Conservation (phyloP, 2,888 invertebrate genomes). For the Xanthia icteritia region DNA sequence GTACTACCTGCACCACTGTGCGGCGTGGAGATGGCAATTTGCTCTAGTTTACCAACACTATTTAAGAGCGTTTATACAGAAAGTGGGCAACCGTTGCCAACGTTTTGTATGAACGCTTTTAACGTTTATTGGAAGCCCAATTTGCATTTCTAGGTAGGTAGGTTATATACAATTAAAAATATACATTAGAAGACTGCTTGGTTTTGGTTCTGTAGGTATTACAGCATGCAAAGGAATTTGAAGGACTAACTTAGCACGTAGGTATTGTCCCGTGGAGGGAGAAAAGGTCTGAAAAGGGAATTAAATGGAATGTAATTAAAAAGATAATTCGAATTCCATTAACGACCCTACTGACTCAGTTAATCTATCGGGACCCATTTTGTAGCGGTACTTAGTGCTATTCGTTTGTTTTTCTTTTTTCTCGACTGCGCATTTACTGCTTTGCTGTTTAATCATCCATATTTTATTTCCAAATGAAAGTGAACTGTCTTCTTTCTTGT, state of each 20-base stretch:
- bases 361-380: slow-evolving; percentile 17
- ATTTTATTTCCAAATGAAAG: background rate
- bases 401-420: slow-evolving; percentile 3
- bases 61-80: no score
- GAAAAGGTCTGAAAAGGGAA: slow-evolving; percentile 29
- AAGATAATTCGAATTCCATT: slow-evolving; percentile 43
- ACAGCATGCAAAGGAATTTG: slow-evolving; percentile 1
- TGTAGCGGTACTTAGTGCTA: background rate
- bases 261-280: background rate
- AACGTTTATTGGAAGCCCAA: background rate
- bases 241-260: background rate
- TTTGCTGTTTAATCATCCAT: slow-evolving; percentile 1
- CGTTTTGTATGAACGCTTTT: no score
- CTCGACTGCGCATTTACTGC: background rate
- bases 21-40: background rate
- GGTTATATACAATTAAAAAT: no score
- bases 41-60: background rate
- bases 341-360: slow-evolving; percentile 24
- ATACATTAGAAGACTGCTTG: no score
- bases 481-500: background rate
- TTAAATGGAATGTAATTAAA: slow-evolving; percentile 37
- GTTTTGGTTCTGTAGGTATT: background rate
- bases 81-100: no score
- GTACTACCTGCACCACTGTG: no score
- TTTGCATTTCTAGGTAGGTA: background rate